These are phyloP conservation scores for Vesta saturnalis DNA, from an alignment of 2,888 invertebrate genomes.

Conservation along the genomic window DNA sequence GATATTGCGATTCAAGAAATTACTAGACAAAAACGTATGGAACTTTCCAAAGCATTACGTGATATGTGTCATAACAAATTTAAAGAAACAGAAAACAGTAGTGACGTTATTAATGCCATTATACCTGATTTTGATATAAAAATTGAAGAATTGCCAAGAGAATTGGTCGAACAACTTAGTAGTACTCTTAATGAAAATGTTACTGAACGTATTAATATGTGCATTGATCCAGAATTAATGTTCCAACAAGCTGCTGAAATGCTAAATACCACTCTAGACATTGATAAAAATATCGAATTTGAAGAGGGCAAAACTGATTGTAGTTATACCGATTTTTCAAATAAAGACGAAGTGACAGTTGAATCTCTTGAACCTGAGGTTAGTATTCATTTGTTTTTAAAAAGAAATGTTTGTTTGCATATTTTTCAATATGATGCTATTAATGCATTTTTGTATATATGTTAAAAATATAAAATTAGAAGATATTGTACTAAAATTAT, in stretches of 20 bases:
- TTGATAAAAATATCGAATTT: slow-evolving; percentile 2
- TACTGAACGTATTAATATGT: slow-evolving; percentile 23
- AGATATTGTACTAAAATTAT: no score
- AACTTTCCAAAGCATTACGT: slow-evolving; percentile 57
- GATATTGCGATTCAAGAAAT: slow-evolving; percentile 57
- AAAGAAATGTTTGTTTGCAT: no score
- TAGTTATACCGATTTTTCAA: slow-evolving; percentile 11
- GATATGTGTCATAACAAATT: slow-evolving; percentile 52
- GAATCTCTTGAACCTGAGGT: not conserved
- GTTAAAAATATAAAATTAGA: no score
- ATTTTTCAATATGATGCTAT: not conserved
- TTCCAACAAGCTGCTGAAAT: slow-evolving; percentile 44
- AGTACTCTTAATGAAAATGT: slow-evolving; percentile 49
- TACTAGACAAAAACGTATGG: slow-evolving; percentile 56
- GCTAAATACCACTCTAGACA: slow-evolving; percentile 24
- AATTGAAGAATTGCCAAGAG: slow-evolving; percentile 56
- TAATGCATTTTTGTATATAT: no score
- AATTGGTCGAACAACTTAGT: slow-evolving; percentile 55
- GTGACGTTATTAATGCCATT: slow-evolving; percentile 55
- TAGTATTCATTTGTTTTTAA: not conserved
- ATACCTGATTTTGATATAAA: slow-evolving; percentile 59
- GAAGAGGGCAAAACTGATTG: not conserved
- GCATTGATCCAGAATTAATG: slow-evolving; percentile 41
- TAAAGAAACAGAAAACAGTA: slow-evolving; percentile 46
- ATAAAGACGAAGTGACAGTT: not conserved